Evolutionary conservation across 1,140 invertebrate species (phyloP), one percentile per base, ranked within the genome.

Genomic region (Venustaconcha ellipsiformis): DNA sequence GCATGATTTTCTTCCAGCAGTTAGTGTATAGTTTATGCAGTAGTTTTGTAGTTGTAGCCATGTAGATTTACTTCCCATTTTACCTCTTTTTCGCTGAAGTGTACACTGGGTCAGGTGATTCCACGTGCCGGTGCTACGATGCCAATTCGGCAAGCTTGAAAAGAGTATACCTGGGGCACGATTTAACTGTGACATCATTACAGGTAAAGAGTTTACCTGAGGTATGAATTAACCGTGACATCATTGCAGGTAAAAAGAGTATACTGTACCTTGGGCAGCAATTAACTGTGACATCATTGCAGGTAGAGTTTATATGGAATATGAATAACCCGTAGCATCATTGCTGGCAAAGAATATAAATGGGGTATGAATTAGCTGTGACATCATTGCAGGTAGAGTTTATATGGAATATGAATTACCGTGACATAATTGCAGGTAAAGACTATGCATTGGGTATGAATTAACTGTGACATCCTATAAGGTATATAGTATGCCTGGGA

Each of bases 91-190:
- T 74, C 60, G 26, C 37, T 76, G 17, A 79, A 92, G 91, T 92
- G 17, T 92, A 85, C 70, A 92, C 91, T n/a, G 90, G 89, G 3
- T 88, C 89, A 78, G 90, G 89, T 0, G 90, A 91, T 78, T 64
- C 81, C 12, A 66, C 78, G 0, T 87, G 81, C 4, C 67, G 90
- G 65, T 89, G 90, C 70, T 92, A 87, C 80, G 91, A 92, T 79
- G 86, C 91, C 4, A 92, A 91, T 82, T 91, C 90, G 14, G 91
- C 89, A 30, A 80, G 85, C 18, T 62, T 91, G 23, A 89, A 88
- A 79, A 79, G 89, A 26, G 80, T 76, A 1, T 91, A 89, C 79
- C 73, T 77, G 57, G 92, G 91, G 0, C 91, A 92, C 76, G 76
- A 82, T 62, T 83, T 84, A 3, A 83, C 88, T 70, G 84, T 92